A percentile compares a stretch with the other conserved stretches of the same genome.
Conservation (phyloP, 2,888 invertebrate genomes). For the Drosophila trichaetosa region DNA sequence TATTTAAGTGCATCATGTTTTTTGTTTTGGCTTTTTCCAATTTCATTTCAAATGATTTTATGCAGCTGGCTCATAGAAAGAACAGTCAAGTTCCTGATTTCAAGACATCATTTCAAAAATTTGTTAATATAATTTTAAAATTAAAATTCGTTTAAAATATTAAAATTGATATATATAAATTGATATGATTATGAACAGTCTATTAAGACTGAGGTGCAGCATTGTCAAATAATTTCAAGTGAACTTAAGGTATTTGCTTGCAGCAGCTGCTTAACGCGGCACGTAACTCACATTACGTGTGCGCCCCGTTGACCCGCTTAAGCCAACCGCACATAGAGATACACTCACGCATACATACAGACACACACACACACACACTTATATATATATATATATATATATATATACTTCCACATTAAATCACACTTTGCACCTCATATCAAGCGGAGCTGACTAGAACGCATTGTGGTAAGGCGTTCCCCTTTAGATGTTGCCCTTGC, state of each 20-base stretch:
- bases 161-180: not conserved
- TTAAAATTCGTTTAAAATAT: not conserved
- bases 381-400: not conserved
- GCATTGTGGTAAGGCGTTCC: constrained; percentile 22
- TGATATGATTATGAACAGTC: not conserved
- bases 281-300: constrained; percentile 49
- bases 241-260: constrained; percentile 4
- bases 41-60: not conserved
- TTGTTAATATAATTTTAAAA: not conserved
- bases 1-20: not conserved
- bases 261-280: constrained; percentile 16
- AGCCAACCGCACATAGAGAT: constrained; percentile 19
- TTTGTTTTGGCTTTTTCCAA: not conserved
- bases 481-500: not conserved
- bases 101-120: not conserved
- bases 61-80: not conserved
- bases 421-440: constrained; percentile 69
- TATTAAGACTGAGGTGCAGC: not conserved
- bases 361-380: not conserved
- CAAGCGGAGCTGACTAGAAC: constrained; percentile 38
- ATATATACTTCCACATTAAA: constrained; percentile 41
- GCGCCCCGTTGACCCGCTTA: constrained; percentile 52
- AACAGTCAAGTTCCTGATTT: not conserved
- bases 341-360: constrained; percentile 4
- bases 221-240: constrained; percentile 9